phyloP scores from a whole-genome alignment of 2,797 vertebrate genomes.

The Enteromius mattozi region DNA sequence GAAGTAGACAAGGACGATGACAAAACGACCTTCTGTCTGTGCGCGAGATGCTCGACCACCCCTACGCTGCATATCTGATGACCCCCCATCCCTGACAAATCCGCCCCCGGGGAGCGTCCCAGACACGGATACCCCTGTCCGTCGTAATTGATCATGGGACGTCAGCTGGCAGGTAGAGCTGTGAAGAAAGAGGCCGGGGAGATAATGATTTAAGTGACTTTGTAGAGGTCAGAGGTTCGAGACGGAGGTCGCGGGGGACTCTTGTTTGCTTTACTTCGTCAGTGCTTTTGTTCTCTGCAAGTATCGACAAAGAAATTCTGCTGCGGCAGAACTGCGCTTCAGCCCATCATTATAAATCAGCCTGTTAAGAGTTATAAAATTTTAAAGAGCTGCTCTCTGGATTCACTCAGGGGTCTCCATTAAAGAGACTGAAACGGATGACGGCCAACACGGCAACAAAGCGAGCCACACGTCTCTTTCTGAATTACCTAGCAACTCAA shows the following conservation, averaged over 20 bases:
- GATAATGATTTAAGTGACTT: conserved; percentile 70
- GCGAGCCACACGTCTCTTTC: conserved; percentile 6
- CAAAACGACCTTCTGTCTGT: conserved; percentile 78
- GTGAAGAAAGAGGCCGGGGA: conserved; percentile 53
- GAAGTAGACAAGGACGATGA: conserved; percentile 71
- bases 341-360: conserved; percentile 80
- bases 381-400: conserved; percentile 75
- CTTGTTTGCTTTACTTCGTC: conserved; percentile 61
- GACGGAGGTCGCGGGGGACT: conserved; percentile 65
- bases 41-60: conserved; percentile 70
- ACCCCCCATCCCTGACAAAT: conserved; percentile 68
- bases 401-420: conserved; percentile 76
- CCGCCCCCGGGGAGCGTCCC: conserved; percentile 70
- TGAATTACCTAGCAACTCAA: conserved; percentile 16
- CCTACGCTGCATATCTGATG: conserved; percentile 58
- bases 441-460: conserved; percentile 67
- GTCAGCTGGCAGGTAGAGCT: conserved; percentile 79
- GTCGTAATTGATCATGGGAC: conserved; percentile 68
- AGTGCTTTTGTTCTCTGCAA: conserved; percentile 47
- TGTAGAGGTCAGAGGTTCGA: conserved; percentile 70
- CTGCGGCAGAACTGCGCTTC: conserved; percentile 64
- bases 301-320: conserved; percentile 56
- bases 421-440: conserved; percentile 72
- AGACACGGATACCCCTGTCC: conserved; percentile 65
- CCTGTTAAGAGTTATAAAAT: conserved; percentile 75